Conservation (phyloP, 2,113 vertebrate genomes). For the Tyto alba region DNA sequence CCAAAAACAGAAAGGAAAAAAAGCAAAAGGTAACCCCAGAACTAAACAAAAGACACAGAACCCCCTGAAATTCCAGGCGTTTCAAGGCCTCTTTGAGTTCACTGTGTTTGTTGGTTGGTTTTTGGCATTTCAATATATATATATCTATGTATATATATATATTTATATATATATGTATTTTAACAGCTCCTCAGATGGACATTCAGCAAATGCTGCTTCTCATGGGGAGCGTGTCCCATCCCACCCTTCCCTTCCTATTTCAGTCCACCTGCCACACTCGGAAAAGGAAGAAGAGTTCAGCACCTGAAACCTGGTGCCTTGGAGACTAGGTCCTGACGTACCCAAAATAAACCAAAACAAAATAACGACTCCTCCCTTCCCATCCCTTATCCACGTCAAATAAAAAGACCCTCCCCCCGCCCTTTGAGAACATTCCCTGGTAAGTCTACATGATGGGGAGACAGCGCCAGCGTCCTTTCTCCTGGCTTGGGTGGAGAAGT, state of each 20-base stretch:
- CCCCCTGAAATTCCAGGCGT: constrained; percentile 50
- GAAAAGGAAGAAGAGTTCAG: constrained; percentile 8
- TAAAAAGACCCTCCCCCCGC: constrained; percentile 16
- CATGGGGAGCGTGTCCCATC: background rate
- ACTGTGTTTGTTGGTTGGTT: constrained; percentile 25
- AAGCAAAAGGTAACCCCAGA: constrained; percentile 9
- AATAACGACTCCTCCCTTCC: constrained; percentile 1
- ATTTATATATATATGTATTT: background rate
- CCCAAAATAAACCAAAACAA: background rate
- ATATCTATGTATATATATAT: constrained; percentile 33
- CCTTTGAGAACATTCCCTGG: background rate
- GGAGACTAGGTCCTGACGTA: background rate
- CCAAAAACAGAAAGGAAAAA: background rate
- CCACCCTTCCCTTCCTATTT: background rate
- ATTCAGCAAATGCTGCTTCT: background rate
- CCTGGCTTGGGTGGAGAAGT: background rate
- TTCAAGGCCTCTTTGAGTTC: constrained; percentile 59
- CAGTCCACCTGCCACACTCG: background rate
- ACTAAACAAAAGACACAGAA: constrained; percentile 40
- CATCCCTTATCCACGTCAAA: background rate
- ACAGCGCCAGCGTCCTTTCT: background rate
- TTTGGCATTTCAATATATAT: constrained; percentile 55
- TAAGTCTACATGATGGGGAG: background rate
- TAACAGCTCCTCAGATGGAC: background rate
- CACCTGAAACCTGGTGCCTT: constrained; percentile 16